Evolutionary conservation across 2,113 vertebrate genomes (phyloP), one percentile per base, ranked within the genome.

Genomic region (Alectura lathami): DNA sequence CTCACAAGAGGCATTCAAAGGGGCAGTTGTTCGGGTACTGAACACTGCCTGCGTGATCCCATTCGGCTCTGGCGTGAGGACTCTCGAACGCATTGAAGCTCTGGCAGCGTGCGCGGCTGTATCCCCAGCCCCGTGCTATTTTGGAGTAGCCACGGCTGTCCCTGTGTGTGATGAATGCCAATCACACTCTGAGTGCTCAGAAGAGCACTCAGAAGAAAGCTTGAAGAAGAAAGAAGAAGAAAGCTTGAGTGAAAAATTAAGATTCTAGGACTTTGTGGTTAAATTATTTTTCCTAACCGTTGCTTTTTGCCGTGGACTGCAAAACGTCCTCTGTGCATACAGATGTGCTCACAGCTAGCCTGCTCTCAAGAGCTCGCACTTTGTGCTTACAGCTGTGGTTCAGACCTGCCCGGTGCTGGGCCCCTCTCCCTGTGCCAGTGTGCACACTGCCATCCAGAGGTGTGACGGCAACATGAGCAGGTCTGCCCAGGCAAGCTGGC

Each of bases 141-240:
- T 42, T 7, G 2, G 43, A n/a, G 43, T 17, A 79, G 30, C 63
- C 72, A 48, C 0, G 0, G 50, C 2, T 6, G 83, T 76, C 77
- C 54, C 83, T 54, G 42, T 5, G 66, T 78, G 84, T 16, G 20
- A 2, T 2, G 3, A 57, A 70, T 26, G 51, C 40, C 83, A 75
- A 1, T 67, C 69, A 23, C 6, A 4, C 9, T 14, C 45, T 8
- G 11, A 86, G 43, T 36, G 50, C 38, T 20, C 29, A n/a, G 42
- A 54, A 73, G 11, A 86, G 43, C n/a, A 45, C 38, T 20, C 29
- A n/a, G 42, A 54, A 73, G 15, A 9, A 21, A 88, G 32, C 43
- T 29, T 17, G 23, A 80, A n/a, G n/a, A n/a, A n/a, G n/a, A n/a
- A n/a, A n/a, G n/a, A n/a, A n/a, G n/a, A 54, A 73, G 15, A 9